A percentile compares a stretch with the other conserved stretches of the same genome.
Evolutionary conservation across 2,888 invertebrate genomes (phyloP).

Genomic region (Mythimna impura): DNA sequence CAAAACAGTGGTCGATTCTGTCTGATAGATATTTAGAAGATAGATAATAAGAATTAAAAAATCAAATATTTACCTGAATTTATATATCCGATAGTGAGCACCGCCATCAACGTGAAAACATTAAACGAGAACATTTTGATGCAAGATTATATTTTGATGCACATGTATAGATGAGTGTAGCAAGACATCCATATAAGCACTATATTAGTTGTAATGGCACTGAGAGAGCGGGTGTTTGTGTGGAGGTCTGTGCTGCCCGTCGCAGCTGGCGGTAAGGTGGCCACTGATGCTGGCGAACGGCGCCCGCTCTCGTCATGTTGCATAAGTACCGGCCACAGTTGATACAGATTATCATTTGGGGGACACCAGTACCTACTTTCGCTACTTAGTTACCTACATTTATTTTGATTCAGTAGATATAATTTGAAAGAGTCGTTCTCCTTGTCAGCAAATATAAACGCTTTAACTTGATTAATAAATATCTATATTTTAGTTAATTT

Average conservation of each 20-base stretch:
- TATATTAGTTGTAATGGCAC: constrained; percentile 41
- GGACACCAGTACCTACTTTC: constrained; percentile 88
- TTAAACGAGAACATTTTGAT: constrained; percentile 69
- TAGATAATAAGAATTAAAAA: neutral
- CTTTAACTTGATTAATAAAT: neutral
- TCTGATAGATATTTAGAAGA: neutral
- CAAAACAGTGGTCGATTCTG: constrained; percentile 2
- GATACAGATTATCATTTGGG: constrained; percentile 90
- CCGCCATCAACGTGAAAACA: constrained; percentile 62
- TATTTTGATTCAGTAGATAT: constrained; percentile 60
- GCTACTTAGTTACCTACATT: constrained; percentile 76
- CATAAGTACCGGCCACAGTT: constrained; percentile 84
- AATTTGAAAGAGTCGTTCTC: constrained; percentile 59
- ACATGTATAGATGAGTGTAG: constrained; percentile 38
- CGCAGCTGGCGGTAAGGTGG: constrained; percentile 72
- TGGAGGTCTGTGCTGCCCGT: constrained; percentile 64
- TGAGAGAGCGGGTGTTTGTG: constrained; percentile 26
- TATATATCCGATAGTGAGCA: constrained; percentile 70
- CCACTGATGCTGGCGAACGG: constrained; percentile 79
- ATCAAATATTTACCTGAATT: constrained; percentile 69
- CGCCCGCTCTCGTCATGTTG: constrained; percentile 76
- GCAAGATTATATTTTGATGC: constrained; percentile 41
- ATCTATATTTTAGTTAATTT: neutral
- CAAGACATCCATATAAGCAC: constrained; percentile 45
- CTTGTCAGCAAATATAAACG: constrained; percentile 54